Base-by-base conservation (phyloP, 2,113 vertebrate species). In the Lamprotornis superbus region DNA sequence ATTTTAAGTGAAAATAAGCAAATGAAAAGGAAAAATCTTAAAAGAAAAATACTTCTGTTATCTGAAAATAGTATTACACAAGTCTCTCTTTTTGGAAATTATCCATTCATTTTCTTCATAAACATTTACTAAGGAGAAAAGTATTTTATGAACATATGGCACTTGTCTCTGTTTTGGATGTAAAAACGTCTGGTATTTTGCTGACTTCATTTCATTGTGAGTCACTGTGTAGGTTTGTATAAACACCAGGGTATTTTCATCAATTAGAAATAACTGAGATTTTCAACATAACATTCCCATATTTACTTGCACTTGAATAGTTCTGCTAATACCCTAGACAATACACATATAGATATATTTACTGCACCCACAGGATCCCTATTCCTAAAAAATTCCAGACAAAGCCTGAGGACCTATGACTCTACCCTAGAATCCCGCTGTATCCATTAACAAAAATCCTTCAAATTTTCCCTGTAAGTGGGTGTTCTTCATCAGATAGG, bases 111-210 rank as follows among this genome's bases (percentile, higher is more conserved):
- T 98, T 95, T 96, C 92, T 97, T 97, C 95, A 97, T 97, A 98
- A 98, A 97, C 97, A 98, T 98, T 98, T 97, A 95, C 96, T 98
- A 98, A 98, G 97, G 86, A 97, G 93, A 96, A 98, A 98, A 98
- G 90, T 97, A 98, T 98, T 98, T 97, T 98, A 96, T 97, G 98
- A 98, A 96, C 98, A 98, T 98, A 98, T 98, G 98, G 98, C 95
- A 97, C 73, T 82, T 97, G 97, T 98, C 98, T 98, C 97, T 97
- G 97, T 97, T 97, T 98, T 98, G 97, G 98, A 98, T 97, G 96
- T 97, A 98, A 98, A 98, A 98, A 97, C 95, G 97, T 97, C 97
- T 98, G 98, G 98, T 97, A 98, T 98, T 98, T 97, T 92, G 39
- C 97, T 98, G 97, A 98, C 98, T 98, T 98, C 97, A 98, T 97